Evolutionary conservation across 2,797 vertebrate genomes (phyloP).

Genomic region (Onychomys arenicola): DNA sequence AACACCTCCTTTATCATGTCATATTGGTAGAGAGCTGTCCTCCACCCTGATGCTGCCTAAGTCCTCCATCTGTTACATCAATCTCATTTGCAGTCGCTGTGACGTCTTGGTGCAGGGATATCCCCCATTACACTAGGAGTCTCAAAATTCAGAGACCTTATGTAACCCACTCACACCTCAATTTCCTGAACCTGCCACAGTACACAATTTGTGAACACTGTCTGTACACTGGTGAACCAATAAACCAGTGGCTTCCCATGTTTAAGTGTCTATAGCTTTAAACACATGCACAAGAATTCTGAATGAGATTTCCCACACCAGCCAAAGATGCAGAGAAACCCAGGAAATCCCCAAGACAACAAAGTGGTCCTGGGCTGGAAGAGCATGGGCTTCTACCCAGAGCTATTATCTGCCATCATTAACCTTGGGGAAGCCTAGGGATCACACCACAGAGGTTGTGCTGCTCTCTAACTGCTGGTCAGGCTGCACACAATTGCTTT

Average conservation of each 20-base stretch:
- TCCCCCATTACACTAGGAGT: not conserved
- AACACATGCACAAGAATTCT: not conserved
- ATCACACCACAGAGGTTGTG: not conserved
- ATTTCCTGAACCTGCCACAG: not conserved
- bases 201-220: not conserved
- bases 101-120: not conserved
- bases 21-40: not conserved
- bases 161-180: not conserved
- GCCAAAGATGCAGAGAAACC: not conserved
- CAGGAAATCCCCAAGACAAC: not conserved
- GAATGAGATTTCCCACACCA: not conserved
- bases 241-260: not conserved
- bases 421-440: not conserved
- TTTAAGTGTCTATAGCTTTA: not conserved
- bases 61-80: not conserved
- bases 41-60: not conserved
- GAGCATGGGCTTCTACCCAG: not conserved
- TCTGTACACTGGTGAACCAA: not conserved
- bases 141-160: not conserved
- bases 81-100: not conserved
- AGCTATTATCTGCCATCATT: not conserved
- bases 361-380: not conserved
- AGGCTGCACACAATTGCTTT: not conserved
- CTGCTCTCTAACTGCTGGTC: not conserved
- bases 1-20: not conserved